Base-by-base conservation (phyloP, 2,113 vertebrate genomes). In the Ornithorhynchus anatinus region DNA sequence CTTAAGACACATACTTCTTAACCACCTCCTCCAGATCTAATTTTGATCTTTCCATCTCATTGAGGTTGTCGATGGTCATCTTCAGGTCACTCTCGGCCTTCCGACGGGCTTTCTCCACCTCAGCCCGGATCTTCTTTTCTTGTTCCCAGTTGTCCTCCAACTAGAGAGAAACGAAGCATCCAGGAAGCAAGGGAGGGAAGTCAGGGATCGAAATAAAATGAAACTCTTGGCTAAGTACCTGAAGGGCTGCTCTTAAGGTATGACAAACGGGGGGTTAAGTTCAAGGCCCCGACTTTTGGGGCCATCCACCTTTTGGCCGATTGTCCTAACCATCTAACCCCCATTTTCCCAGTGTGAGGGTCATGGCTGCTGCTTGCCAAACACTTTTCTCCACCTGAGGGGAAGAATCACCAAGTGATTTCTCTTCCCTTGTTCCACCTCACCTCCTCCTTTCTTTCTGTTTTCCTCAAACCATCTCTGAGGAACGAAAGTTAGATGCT, bases 41-140 rank as follows among this genome's bases (percentile, higher is more conserved):
- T 73, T 94, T 92, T 4, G 38, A 64, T 51, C 56, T 65, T 68
- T 94, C 91, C 81, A 87, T 92, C 43, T 94, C 88, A 2, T 32
- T 92, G 72, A 93, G 80, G 31, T 90, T 89, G 32, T 88, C 81
- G 1, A 59, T 88, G 63, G 89, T 89, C 64, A 85, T 90, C 83
- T 93, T 94, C 69, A 93, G 71, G 83, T 93, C 90, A 6, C 39
- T 33, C 62, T 93, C 89, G 37, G 89, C 88, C 76, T 93, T 94
- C 42, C 69, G 59, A 10, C 75, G 57, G 48, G 75, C 84, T 69
- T 93, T 94, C 80, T 93, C 88, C 35, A 87, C 90, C 80, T 95
- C 92, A 0, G 62, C 69, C 1, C 86, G 72, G 42, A 90, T 93
- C 72, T 89, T 91, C 73, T 94, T 93, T 82, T 92, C 90, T 71